These are phyloP conservation scores for Mellivora capensis DNA, from an alignment of 2,113 vertebrate species.

Conservation along the genomic window DNA sequence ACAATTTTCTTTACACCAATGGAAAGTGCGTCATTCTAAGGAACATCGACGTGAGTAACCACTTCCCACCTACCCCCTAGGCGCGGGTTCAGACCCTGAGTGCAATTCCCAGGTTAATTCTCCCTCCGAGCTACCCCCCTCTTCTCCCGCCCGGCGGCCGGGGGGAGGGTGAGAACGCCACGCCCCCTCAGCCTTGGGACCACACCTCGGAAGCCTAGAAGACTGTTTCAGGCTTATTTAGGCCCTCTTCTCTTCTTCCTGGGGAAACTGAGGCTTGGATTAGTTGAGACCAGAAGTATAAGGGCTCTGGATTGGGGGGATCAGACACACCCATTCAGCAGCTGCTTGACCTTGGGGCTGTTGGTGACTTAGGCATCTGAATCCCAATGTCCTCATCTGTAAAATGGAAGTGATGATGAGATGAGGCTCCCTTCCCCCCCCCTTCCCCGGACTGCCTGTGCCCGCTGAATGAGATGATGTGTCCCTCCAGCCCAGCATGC, in stretches of 20 bases:
- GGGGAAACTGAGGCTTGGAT: constrained; percentile 7
- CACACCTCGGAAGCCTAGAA: background rate
- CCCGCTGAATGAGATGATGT: background rate
- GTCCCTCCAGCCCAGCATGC: background rate
- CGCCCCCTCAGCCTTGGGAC: constrained; percentile 1
- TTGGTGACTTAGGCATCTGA: background rate
- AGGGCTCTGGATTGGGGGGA: background rate
- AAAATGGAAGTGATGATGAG: background rate
- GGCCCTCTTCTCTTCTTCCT: background rate
- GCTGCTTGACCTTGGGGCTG: background rate
- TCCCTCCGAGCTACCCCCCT: background rate
- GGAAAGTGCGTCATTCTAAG: constrained; percentile 96
- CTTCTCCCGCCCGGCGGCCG: accelerated
- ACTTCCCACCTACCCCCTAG: background rate
- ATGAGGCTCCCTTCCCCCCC: background rate
- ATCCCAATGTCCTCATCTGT: background rate
- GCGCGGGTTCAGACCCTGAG: background rate
- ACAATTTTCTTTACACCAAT: constrained; percentile 96
- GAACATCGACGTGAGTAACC: constrained; percentile 91
- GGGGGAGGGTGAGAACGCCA: background rate
- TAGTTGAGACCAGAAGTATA: background rate
- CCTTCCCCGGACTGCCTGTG: background rate
- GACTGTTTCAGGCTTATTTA: background rate
- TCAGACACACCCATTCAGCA: background rate
- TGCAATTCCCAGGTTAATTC: background rate